These are phyloP conservation scores for Liasis olivaceus DNA, from an alignment of 2,797 vertebrate genomes.

Conservation along the genomic window DNA sequence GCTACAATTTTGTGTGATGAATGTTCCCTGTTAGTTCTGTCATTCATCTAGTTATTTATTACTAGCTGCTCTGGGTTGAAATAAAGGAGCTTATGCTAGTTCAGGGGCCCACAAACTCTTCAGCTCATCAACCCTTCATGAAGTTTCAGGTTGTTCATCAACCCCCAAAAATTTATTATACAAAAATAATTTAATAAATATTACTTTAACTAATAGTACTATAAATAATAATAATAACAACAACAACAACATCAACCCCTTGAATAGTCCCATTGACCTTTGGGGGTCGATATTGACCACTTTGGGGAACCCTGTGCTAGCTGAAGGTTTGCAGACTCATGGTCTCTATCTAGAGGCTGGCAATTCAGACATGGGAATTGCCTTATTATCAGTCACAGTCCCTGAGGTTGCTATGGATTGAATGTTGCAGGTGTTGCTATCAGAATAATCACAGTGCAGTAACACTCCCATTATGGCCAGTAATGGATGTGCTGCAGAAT, in stretches of 20 bases:
- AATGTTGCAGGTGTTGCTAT: background rate
- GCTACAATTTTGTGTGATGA: constrained; percentile 10
- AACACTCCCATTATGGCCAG: background rate
- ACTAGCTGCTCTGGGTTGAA: background rate
- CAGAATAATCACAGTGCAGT: background rate
- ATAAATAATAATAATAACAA: background rate
- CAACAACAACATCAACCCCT: background rate
- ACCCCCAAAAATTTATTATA: background rate
- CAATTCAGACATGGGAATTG: background rate
- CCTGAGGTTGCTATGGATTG: background rate
- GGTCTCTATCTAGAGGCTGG: background rate
- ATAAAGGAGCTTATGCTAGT: background rate
- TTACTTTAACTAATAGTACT: no score
- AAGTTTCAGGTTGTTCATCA: background rate
- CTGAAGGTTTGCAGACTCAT: background rate
- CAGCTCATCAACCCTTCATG: background rate
- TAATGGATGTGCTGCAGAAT: background rate
- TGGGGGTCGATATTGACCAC: background rate
- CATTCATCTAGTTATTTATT: background rate
- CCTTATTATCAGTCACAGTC: background rate
- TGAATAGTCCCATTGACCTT: background rate
- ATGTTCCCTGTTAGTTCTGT: background rate
- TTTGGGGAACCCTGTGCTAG: background rate
- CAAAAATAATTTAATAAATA: background rate
- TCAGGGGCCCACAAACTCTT: background rate